These are phyloP conservation scores for Urocynchramus pylzowi DNA, from an alignment of 2,113 vertebrate genomes.

Conservation along the genomic window DNA sequence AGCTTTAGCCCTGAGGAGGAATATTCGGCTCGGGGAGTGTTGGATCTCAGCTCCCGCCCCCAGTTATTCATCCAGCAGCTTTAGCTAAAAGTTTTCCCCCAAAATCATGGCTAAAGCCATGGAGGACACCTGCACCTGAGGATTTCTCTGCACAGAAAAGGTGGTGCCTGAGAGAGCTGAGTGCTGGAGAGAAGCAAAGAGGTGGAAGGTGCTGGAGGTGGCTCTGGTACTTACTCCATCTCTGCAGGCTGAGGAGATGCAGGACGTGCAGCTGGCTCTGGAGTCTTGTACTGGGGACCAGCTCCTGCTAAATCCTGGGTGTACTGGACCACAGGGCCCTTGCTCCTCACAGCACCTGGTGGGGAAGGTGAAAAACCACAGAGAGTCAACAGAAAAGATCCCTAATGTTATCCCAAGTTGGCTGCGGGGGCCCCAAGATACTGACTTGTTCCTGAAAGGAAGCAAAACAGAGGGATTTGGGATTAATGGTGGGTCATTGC, in stretches of 20 bases:
- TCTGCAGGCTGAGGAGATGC: conserved; percentile 44
- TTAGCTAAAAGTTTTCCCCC: not conserved
- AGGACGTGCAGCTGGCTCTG: not conserved
- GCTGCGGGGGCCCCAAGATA: rapidly evolving
- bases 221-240: conserved; percentile 69
- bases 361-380: not conserved
- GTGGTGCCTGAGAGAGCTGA: not conserved
- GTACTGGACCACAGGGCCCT: conserved; percentile 94
- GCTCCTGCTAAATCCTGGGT: conserved; percentile 77
- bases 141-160: not conserved
- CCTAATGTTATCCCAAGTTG: rapidly evolving
- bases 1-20: not conserved
- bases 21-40: not conserved
- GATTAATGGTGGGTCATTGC: rapidly evolving
- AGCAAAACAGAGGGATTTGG: rapidly evolving
- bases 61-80: not conserved
- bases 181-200: not conserved
- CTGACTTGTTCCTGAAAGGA: rapidly evolving
- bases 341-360: conserved; percentile 86
- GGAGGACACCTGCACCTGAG: not conserved
- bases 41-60: not conserved
- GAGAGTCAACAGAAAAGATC: not conserved
- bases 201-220: not conserved
- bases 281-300: conserved; percentile 62
- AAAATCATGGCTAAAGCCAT: not conserved